These are phyloP conservation scores for Acanthosepion lycidas DNA, from an alignment of 2,888 invertebrate genomes.

Conservation along the genomic window DNA sequence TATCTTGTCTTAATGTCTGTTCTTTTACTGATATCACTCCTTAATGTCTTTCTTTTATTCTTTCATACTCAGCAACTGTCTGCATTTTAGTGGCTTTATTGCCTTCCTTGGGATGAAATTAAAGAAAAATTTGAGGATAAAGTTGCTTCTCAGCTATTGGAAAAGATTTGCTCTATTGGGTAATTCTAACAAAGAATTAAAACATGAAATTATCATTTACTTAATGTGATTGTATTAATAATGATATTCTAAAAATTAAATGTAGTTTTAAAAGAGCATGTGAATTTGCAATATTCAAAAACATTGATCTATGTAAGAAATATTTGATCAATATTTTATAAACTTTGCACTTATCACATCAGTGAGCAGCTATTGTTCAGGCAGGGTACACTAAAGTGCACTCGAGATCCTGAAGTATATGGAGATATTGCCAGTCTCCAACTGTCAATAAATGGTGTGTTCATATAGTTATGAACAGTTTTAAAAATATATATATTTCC, in stretches of 20 bases:
- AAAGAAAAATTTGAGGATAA: too few relatives aligned
- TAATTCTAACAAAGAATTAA: background rate
- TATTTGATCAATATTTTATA: background rate
- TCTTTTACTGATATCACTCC: too few relatives aligned
- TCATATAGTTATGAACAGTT: background rate
- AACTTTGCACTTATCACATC: background rate
- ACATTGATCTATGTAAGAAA: background rate
- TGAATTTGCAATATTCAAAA: background rate
- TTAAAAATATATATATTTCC: background rate
- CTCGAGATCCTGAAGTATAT: background rate
- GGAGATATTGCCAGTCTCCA: background rate
- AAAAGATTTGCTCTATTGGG: background rate
- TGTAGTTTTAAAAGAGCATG: background rate
- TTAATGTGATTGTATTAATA: too few relatives aligned
- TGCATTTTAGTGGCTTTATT: too few relatives aligned
- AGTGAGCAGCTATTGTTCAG: background rate
- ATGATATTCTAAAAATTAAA: background rate
- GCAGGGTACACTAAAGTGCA: background rate
- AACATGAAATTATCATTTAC: too few relatives aligned
- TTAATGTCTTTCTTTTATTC: too few relatives aligned
- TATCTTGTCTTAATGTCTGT: too few relatives aligned
- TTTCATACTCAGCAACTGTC: too few relatives aligned
- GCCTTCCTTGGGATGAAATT: too few relatives aligned
- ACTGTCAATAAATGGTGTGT: conserved; percentile 11
- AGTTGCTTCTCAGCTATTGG: background rate